Percentiles rank a stretch among this genome's conserved stretches.
These are phyloP conservation scores for Spea multiplicata DNA, from an alignment of 2,113 vertebrate genomes.

Conservation along the genomic window DNA sequence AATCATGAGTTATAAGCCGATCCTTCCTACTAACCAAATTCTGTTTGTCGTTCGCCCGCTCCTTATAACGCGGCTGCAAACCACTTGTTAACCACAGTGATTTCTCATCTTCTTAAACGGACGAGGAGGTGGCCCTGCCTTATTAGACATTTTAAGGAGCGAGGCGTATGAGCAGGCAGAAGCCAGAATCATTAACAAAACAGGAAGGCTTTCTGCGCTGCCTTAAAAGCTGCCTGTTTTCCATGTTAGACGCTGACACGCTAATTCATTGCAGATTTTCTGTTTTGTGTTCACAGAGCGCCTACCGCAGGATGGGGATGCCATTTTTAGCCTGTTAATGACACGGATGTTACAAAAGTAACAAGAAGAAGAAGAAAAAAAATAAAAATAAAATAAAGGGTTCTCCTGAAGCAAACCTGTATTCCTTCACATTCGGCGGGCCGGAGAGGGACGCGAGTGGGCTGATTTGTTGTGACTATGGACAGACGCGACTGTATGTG, in stretches of 20 bases:
- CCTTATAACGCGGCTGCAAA: no score
- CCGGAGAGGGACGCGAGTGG: slow-evolving; percentile 52
- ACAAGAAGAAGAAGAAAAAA: slow-evolving; percentile 14
- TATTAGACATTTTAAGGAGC: no score
- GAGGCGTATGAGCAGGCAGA: no score
- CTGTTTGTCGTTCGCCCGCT: no score
- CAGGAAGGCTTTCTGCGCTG: slow-evolving; percentile 32
- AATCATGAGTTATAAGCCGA: no score
- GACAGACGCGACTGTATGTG: slow-evolving; percentile 60
- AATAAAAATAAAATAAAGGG: slow-evolving; percentile 7
- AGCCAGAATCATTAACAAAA: not conserved
- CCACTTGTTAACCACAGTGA: no score
- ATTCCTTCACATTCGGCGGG: slow-evolving; percentile 45
- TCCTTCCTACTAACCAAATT: no score
- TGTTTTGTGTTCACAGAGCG: slow-evolving; percentile 70
- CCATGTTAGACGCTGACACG: slow-evolving; percentile 57
- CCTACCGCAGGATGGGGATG: slow-evolving; percentile 85
- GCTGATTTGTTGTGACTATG: slow-evolving; percentile 66
- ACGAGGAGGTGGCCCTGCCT: no score
- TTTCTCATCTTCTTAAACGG: no score
- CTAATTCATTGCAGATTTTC: slow-evolving; percentile 73
- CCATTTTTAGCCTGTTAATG: slow-evolving; percentile 87
- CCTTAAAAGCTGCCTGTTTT: slow-evolving; percentile 1
- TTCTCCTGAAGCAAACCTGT: slow-evolving; percentile 61
- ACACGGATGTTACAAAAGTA: slow-evolving; percentile 50